These are phyloP conservation scores for Conus canariensis DNA, from an alignment of 2,888 invertebrate genomes.

Conservation along the genomic window DNA sequence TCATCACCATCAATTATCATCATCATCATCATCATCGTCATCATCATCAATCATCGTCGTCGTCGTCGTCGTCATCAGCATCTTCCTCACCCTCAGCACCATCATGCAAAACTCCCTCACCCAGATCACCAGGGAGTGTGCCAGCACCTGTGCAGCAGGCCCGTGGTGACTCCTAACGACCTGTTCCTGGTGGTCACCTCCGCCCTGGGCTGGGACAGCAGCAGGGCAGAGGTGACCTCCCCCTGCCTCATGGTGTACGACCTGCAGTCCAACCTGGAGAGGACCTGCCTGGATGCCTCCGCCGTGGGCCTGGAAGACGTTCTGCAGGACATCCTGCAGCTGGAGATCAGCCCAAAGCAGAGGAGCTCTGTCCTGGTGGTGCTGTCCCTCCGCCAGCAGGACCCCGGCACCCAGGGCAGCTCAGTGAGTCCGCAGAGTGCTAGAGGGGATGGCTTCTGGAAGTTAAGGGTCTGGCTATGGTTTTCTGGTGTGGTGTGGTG, in stretches of 20 bases:
- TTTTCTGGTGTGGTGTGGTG: no score
- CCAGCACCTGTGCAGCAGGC: constrained; percentile 64
- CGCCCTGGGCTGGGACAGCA: constrained; percentile 65
- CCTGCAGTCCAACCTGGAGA: neutral
- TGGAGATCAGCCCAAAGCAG: constrained; percentile 60
- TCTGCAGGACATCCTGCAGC: constrained; percentile 68
- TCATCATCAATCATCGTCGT: no score
- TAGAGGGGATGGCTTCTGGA: no score
- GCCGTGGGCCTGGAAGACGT: constrained; percentile 48
- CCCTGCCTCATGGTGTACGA: constrained; percentile 72
- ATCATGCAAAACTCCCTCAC: constrained; percentile 63
- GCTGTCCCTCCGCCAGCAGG: constrained; percentile 29
- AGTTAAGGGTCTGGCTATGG: no score
- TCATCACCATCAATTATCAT: no score
- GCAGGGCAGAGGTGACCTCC: constrained; percentile 67
- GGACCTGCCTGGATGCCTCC: neutral
- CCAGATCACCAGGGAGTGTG: constrained; percentile 56
- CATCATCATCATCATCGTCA: no score
- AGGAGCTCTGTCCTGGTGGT: constrained; percentile 40
- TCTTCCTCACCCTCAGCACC: constrained; percentile 59
- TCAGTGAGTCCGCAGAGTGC: no score
- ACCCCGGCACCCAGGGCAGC: constrained; percentile 11
- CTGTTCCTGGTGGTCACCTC: constrained; percentile 71
- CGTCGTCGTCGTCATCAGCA: no score
- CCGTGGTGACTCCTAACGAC: constrained; percentile 73